Percentiles rank a stretch among this genome's conserved stretches.
Conservation (phyloP, 2,888 invertebrate species). For the Andrena dorsata region DNA sequence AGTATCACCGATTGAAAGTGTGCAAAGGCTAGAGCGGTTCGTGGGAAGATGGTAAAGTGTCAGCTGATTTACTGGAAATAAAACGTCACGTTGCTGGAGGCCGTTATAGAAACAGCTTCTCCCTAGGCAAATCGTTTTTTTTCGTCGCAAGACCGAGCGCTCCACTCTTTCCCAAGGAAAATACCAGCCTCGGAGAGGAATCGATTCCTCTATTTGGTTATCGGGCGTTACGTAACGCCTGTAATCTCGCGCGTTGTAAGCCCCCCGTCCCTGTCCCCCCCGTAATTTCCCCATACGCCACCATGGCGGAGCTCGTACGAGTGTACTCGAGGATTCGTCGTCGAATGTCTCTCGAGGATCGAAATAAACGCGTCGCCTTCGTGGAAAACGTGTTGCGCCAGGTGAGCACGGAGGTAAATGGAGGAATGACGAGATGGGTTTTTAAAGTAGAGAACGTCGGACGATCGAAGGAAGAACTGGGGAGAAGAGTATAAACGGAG, state of each 20-base stretch:
- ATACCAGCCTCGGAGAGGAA: slow-evolving; percentile 6
- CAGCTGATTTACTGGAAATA: neutral
- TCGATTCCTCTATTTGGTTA: slow-evolving; percentile 47
- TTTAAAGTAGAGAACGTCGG: neutral
- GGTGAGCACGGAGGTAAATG: neutral
- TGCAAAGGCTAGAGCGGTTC: too few relatives aligned
- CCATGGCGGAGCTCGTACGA: neutral
- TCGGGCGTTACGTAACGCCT: slow-evolving; percentile 39
- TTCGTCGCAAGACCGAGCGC: neutral
- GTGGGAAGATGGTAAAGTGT: neutral
- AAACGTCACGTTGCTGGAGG: neutral
- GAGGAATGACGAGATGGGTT: neutral
- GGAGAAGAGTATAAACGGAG: too few relatives aligned
- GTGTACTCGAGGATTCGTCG: neutral
- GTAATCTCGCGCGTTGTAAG: slow-evolving; percentile 45
- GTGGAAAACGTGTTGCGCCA: slow-evolving; percentile 11
- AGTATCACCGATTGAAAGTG: too few relatives aligned
- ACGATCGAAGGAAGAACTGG: neutral
- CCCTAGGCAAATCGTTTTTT: slow-evolving; percentile 11
- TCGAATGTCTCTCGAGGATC: slow-evolving; percentile 3
- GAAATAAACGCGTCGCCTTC: slow-evolving; percentile 21
- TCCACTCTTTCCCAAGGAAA: neutral
- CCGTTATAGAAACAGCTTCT: slow-evolving; percentile 4
- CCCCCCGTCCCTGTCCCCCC: neutral
- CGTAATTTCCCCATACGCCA: slow-evolving; percentile 44